phyloP scores from a whole-genome alignment of 2,797 vertebrate species.

The Sebastes hubbsi region DNA sequence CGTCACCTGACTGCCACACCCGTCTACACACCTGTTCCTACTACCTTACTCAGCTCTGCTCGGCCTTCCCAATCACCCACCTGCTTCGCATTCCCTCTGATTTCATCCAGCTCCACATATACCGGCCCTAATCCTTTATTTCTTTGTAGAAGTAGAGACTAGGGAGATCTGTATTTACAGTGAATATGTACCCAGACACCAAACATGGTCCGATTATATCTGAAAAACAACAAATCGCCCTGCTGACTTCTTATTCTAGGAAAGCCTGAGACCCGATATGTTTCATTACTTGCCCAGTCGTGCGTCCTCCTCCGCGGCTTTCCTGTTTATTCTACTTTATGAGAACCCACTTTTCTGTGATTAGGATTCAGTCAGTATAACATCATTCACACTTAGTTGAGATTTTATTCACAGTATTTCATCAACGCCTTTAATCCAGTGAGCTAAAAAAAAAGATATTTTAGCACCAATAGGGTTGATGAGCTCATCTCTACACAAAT shows the following conservation, averaged over 20 bases:
- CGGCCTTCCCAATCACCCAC: not conserved
- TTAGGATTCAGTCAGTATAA: conserved; percentile 1
- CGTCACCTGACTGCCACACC: not conserved
- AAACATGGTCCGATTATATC: not conserved
- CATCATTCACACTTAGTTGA: not conserved
- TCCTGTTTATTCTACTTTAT: conserved; percentile 22
- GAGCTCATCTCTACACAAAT: not conserved
- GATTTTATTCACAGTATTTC: not conserved
- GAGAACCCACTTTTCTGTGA: conserved; percentile 18
- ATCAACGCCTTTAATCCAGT: not conserved
- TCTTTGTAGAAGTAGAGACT: not conserved
- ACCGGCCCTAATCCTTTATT: not conserved
- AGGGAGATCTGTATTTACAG: not conserved
- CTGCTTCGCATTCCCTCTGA: not conserved
- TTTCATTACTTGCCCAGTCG: conserved; percentile 14
- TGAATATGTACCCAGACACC: not conserved
- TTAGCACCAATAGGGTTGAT: not conserved
- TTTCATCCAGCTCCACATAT: not conserved
- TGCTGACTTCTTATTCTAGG: not conserved
- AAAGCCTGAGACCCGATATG: not conserved
- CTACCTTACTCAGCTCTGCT: not conserved
- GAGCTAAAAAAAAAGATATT: not conserved
- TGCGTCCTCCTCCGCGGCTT: not conserved
- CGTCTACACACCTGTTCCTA: not conserved
- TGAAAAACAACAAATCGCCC: not conserved